Evolutionary conservation across 2,113 vertebrate genomes (phyloP), one percentile per base, ranked within the genome.

Genomic region (Cygnus atratus): DNA sequence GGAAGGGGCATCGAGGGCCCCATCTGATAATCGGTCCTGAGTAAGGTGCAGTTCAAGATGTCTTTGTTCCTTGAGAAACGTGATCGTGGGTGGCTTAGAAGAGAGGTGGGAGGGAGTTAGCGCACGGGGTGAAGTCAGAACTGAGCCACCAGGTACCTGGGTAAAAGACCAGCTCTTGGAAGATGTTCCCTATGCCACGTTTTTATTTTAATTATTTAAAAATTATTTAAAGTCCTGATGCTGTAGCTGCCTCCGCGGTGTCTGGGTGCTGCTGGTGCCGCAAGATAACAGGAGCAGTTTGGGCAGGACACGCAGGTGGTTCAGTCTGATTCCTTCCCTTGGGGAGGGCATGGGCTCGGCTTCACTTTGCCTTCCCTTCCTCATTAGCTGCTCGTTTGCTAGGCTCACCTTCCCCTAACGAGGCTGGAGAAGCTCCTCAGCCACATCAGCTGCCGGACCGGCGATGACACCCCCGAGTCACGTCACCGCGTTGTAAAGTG

Each of bases 381-480:
- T 57, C 73, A 3, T 50, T 71, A 67, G 65, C 78, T 77, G 62
- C 85, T 92, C 4, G 0, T 90, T 66, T 81, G 26, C 80, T 54
- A 67, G 92, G 85, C 63, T 92, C 19, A 24, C 48, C 59, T 50
- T 33, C 44, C 26, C 75, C 59, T 48, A 20, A 73, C 10, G 48
- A 77, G 84, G 57, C 57, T 52, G 89, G 55, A 94, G 87, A 71
- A 61, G 74, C 88, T 97, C 96, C 89, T 82, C 83, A 63, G 92
- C 86, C 82, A 7, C 3, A 9, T 29, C 74, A 62, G 70, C 58
- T 6, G 31, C 83, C 85, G 25, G 18, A 29, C 81, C 6, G 11
- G 83, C 3, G 2, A 92, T 15, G 25, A 77, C 66, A 41, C 20
- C 46, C 62, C 66, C 46, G 43, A 96, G 59, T 29, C 4, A 5